Evolutionary conservation across 2,113 vertebrate species (phyloP).

Genomic region (Pelecanus crispus): DNA sequence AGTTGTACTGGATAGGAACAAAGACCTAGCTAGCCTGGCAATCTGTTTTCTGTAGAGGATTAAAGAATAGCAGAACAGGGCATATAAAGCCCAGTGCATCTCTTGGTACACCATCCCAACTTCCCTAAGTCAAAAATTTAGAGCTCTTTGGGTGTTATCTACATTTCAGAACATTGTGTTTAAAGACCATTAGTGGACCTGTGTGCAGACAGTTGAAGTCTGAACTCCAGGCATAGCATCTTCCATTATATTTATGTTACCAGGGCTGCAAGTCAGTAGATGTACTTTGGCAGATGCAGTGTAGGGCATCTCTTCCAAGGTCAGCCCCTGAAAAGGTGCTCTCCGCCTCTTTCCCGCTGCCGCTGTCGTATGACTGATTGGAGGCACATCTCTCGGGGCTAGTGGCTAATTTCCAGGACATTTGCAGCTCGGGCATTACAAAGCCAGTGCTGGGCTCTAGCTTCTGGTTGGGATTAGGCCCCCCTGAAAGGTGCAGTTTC

Average conservation of each 20-base stretch:
- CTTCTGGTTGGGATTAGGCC: not conserved
- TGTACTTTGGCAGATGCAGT: not conserved
- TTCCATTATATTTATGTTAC: not conserved
- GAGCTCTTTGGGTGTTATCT: not conserved
- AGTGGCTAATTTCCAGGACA: not conserved
- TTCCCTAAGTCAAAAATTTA: not conserved
- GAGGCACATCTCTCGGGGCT: not conserved
- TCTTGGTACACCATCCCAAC: not conserved
- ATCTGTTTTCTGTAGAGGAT: not conserved
- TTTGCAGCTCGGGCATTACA: not conserved
- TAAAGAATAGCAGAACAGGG: not conserved
- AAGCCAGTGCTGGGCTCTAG: not conserved
- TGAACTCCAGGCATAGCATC: not conserved
- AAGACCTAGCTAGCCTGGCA: not conserved
- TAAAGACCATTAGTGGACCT: not conserved
- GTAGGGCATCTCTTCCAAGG: not conserved
- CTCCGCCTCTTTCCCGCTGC: not conserved
- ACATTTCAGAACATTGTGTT: not conserved
- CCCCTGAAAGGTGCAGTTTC: not conserved
- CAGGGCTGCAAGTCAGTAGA: not conserved
- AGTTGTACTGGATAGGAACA: not conserved
- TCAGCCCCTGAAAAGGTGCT: not conserved
- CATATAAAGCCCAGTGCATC: not conserved
- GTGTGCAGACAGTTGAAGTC: not conserved
- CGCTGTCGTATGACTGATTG: accelerated